Conservation (phyloP, 2,113 vertebrate species). For the Notothenia rossii region DNA sequence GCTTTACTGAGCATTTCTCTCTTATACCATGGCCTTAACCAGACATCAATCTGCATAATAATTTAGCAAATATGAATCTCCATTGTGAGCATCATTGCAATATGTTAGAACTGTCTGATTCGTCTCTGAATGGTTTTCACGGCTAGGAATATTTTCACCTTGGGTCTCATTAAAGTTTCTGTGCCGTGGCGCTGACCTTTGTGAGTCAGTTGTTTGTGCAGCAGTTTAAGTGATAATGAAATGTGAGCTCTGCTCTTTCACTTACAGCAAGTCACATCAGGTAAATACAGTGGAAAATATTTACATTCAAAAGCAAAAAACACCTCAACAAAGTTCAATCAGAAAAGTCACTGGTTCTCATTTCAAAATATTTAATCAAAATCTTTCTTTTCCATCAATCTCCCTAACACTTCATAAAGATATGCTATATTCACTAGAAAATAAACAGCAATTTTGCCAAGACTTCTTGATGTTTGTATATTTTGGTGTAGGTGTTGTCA, state of each 20-base stretch:
- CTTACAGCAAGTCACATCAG: background rate
- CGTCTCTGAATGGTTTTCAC: constrained; percentile 22
- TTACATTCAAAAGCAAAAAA: background rate
- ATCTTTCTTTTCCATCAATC: background rate
- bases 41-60: constrained; percentile 32
- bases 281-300: too few relatives aligned
- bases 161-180: constrained; percentile 40
- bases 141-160: constrained; percentile 5
- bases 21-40: constrained; percentile 4
- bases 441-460: background rate
- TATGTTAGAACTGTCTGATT: constrained; percentile 28
- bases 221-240: constrained; percentile 8
- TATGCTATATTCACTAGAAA: background rate
- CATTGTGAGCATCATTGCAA: constrained; percentile 18
- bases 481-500: background rate
- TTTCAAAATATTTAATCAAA: background rate
- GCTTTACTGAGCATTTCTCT: constrained; percentile 10
- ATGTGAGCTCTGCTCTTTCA: background rate
- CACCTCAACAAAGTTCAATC: background rate
- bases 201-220: constrained; percentile 7
- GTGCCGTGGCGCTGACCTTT: constrained; percentile 17
- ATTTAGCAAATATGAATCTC: constrained; percentile 17
- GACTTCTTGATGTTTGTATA: background rate
- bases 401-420: background rate
- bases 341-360: background rate